Base-by-base conservation (phyloP, 2,888 invertebrate species). In the Caenorhabditis drosophilae region DNA sequence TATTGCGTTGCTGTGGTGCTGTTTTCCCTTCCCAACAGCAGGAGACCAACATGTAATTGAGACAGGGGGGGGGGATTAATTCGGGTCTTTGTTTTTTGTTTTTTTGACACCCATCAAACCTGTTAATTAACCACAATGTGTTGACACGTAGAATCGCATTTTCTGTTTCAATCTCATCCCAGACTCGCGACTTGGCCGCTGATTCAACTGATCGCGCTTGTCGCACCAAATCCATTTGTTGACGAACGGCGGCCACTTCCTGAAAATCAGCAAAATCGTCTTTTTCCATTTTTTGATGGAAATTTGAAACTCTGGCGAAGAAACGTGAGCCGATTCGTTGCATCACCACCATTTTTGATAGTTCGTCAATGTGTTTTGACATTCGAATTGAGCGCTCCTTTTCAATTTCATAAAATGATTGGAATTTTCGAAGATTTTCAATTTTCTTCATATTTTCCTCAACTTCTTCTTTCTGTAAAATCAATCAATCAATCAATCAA, bases 161-260 rank as follows among this genome's bases (percentile, higher is more conserved):
- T 44, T 63, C 58, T 36, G 54, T 44, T 40, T 63, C 58, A 27
- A 63, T 58, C 25, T 58, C 46, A 27, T 58, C 58, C 63, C 63
- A 63, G 4, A 63, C 18, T 22, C 41, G 54, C 35, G 63, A 57
- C 40, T 57, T 58, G 27, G 54, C 41, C 1, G 57, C 50, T 20
- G 35, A 3, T 6, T 63, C 54, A 20, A 63, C 50, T 1, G 49
- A 18, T 4, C 49, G 20, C 15, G 57, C 38, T 18, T 63, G 53
- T 20, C 27, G 57, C 34, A 63, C 31, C 46, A 63, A 38, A 34
- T 63, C 53, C 63, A 63, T 53, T 50, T 58, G 35, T 31, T 63
- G 63, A 16, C 63, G 57, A 49, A 54, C 26, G 16, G 63, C 57
- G 0, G 63, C 63, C 20, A 63, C 34, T 46, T 63, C 63, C 53